Percentiles rank a stretch among this genome's conserved stretches.
Evolutionary conservation across 2,113 vertebrate species (phyloP).

Genomic region (Ammospiza caudacuta): DNA sequence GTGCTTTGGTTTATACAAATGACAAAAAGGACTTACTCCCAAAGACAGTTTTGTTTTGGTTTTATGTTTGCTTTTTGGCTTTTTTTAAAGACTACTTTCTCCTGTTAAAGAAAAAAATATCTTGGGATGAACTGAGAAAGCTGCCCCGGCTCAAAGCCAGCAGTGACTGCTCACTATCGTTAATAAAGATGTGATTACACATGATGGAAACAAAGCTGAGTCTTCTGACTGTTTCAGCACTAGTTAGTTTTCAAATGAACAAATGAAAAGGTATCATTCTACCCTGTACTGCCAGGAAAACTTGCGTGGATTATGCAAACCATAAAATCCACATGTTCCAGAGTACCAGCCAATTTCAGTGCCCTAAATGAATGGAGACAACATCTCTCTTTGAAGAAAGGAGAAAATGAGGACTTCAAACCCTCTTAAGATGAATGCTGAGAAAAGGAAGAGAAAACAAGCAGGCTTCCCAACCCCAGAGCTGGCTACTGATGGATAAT

Average conservation of each 20-base stretch:
- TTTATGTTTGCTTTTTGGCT: background rate
- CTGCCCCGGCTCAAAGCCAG: background rate
- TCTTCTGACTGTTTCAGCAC: background rate
- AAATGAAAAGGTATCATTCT: background rate
- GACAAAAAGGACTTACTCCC: background rate
- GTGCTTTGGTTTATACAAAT: background rate
- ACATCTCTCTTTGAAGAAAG: background rate
- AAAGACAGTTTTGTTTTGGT: background rate
- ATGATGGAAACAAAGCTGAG: background rate
- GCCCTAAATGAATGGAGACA: background rate
- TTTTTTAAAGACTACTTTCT: background rate
- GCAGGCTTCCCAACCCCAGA: background rate
- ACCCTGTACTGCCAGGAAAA: background rate
- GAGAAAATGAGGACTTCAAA: background rate
- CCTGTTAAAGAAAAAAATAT: background rate
- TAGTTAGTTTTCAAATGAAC: conserved; percentile 26
- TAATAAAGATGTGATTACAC: background rate
- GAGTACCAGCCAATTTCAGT: background rate
- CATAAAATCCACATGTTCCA: background rate
- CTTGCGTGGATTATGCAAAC: background rate
- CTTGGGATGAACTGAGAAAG: background rate
- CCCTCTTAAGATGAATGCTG: background rate
- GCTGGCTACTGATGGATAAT: background rate
- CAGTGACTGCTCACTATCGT: background rate
- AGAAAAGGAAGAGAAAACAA: background rate